Evolutionary conservation across 2,888 invertebrate species (phyloP).

Genomic region (Trachelus troglodyta): DNA sequence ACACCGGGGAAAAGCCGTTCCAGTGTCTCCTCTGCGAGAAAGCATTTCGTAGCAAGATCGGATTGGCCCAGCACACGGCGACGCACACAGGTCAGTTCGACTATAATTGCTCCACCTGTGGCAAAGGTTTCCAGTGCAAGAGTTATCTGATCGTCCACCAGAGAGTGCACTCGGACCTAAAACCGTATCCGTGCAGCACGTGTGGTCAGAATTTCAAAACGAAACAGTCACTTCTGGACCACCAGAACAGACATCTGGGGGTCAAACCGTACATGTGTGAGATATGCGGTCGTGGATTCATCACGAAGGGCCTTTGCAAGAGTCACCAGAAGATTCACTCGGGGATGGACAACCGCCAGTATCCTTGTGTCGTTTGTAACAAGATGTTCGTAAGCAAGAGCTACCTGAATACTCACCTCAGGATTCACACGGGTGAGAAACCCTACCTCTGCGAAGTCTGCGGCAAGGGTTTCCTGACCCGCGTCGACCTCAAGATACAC

Average conservation of each 20-base stretch:
- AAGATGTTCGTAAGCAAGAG: constrained; percentile 74
- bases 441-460: constrained; percentile 73
- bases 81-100: constrained; percentile 73
- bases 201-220: constrained; percentile 72
- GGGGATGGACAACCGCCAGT: constrained; percentile 71
- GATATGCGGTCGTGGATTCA: constrained; percentile 71
- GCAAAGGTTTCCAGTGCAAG: constrained; percentile 73
- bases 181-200: constrained; percentile 71
- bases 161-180: constrained; percentile 71
- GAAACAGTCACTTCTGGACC: constrained; percentile 72
- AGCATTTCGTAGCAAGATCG: constrained; percentile 72
- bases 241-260: constrained; percentile 72
- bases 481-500: constrained; percentile 72
- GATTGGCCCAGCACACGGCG: constrained; percentile 72
- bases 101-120: constrained; percentile 71
- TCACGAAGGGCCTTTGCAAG: constrained; percentile 72
- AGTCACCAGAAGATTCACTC: constrained; percentile 72
- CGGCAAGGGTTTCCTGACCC: constrained; percentile 72
- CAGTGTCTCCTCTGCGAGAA: constrained; percentile 71
- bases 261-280: constrained; percentile 73
- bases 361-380: constrained; percentile 71
- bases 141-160: constrained; percentile 73
- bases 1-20: constrained; percentile 73
- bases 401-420: constrained; percentile 71
- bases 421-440: constrained; percentile 73